A percentile compares a stretch with the other conserved stretches of the same genome.
These are phyloP conservation scores for Polia nebulosa DNA, from an alignment of 2,888 invertebrate species.

Conservation along the genomic window DNA sequence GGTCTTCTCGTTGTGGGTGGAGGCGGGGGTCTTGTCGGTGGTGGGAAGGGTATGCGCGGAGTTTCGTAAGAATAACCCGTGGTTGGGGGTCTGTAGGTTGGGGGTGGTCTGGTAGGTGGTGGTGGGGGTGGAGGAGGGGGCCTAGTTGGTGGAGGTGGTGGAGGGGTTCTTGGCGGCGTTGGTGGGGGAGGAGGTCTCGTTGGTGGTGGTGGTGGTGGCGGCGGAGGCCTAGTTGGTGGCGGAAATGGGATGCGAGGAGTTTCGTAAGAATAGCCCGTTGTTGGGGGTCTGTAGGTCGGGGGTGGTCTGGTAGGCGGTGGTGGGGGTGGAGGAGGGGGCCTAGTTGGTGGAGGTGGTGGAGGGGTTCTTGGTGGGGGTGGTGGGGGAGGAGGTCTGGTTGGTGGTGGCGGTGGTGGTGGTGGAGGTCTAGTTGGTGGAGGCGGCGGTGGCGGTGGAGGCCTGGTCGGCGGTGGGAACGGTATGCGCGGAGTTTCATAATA, in stretches of 20 bases:
- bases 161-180: conserved; percentile 1
- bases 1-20: conserved; percentile 51
- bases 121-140: conserved; percentile 13
- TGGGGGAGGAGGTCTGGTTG: conserved; percentile 65
- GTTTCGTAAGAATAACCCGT: conserved; percentile 14
- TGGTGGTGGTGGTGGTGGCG: conserved; percentile 54
- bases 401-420: conserved; percentile 64
- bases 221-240: conserved; percentile 62
- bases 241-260: conserved; percentile 58
- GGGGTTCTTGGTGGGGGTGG: conserved; percentile 63
- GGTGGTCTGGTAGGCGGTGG: conserved; percentile 53
- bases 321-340: conserved; percentile 43
- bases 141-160: conserved; percentile 1
- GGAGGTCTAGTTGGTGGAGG: conserved; percentile 58
- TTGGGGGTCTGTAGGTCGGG: conserved; percentile 52
- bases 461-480: conserved; percentile 50
- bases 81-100: conserved; percentile 25
- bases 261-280: conserved; percentile 32
- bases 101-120: conserved; percentile 13
- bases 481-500: conserved; percentile 71
- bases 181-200: conserved; percentile 44
- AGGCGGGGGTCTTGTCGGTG: conserved; percentile 20
- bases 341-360: conserved; percentile 62
- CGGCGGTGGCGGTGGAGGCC: conserved; percentile 49
- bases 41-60: conserved; percentile 16